Evolutionary conservation across 2,113 vertebrate species (phyloP).

Genomic region (Eupsittula cactorum): DNA sequence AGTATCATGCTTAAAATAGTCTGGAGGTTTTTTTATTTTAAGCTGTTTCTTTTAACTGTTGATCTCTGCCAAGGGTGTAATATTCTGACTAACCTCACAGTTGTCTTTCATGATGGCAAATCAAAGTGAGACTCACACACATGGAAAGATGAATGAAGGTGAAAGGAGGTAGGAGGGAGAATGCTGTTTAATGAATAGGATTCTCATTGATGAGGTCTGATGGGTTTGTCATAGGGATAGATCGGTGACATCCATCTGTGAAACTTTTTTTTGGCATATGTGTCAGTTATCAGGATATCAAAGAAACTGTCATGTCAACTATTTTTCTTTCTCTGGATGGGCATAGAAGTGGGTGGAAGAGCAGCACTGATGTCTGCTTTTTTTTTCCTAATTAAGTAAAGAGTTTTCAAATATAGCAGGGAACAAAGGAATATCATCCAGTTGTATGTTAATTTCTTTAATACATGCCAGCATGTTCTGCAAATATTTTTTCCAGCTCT

Average conservation of each 20-base stretch:
- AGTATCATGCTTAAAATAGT: neutral
- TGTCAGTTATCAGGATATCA: neutral
- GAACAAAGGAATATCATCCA: neutral
- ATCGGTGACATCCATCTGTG: neutral
- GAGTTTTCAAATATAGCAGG: neutral
- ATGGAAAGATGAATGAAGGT: constrained; percentile 1
- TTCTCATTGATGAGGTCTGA: neutral
- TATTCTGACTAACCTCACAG: neutral
- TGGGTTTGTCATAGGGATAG: neutral
- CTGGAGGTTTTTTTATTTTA: neutral
- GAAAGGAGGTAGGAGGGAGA: constrained; percentile 11
- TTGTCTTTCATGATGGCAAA: constrained; percentile 7
- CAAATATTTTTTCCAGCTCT: neutral
- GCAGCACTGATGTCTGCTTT: neutral
- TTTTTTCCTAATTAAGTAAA: neutral
- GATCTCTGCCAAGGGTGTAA: neutral
- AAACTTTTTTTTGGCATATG: neutral
- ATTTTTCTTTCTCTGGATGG: neutral
- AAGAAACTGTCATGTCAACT: neutral
- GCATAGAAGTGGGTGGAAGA: neutral
- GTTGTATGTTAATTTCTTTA: neutral
- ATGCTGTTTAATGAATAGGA: neutral
- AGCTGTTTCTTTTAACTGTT: neutral
- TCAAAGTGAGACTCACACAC: neutral
- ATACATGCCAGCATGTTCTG: neutral